Conservation (phyloP, 2,888 invertebrate genomes). For the Lamellibrachia satsuma region DNA sequence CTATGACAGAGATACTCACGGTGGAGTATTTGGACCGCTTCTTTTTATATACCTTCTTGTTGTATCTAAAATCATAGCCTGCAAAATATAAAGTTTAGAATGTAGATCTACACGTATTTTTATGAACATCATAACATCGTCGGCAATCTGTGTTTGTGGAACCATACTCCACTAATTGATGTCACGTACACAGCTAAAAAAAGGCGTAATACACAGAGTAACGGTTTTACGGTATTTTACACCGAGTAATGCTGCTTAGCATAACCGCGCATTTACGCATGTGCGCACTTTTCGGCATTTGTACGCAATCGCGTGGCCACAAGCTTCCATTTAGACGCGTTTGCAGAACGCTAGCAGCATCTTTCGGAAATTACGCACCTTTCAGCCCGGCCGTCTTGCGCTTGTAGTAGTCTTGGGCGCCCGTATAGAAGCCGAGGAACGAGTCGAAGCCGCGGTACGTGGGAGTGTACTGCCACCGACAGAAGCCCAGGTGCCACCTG, state of each 20-base stretch:
- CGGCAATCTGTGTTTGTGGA: not conserved
- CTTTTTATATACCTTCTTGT: constrained; percentile 32
- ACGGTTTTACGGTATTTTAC: no score
- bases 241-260: no score
- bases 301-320: not conserved
- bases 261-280: no score
- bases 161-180: not conserved
- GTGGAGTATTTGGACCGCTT: constrained; percentile 47
- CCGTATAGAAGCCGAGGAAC: constrained; percentile 67
- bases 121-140: not conserved
- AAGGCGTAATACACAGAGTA: no score
- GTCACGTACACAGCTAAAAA: not conserved
- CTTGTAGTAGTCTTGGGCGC: constrained; percentile 57
- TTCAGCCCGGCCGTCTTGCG: constrained; percentile 40
- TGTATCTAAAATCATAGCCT: constrained; percentile 42
- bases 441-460: constrained; percentile 67
- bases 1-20: constrained; percentile 39
- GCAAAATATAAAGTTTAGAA: not conserved
- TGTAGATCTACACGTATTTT: not conserved
- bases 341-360: no score
- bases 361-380: not conserved
- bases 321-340: no score
- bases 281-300: not conserved
- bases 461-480: constrained; percentile 66
- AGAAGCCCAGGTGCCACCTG: constrained; percentile 68